Percentiles rank a stretch among this genome's conserved stretches.
phyloP scores from a whole-genome alignment of 2,113 vertebrate genomes.

The Carettochelys insculpta region DNA sequence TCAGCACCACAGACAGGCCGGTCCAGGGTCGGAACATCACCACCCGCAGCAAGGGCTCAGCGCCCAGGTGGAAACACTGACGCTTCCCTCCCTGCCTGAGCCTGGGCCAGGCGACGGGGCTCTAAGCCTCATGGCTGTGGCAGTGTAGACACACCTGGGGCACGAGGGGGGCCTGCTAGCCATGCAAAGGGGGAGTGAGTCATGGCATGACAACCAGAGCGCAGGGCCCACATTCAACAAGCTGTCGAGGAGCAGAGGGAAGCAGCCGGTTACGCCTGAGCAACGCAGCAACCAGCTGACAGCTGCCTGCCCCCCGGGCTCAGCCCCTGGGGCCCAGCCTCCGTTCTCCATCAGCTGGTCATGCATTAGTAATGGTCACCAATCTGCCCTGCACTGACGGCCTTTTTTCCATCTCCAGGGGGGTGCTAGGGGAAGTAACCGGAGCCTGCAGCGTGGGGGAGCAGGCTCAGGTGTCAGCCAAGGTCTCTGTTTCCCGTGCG shows the following conservation, averaged over 20 bases:
- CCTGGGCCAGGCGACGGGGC: neutral
- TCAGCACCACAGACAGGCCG: too few species aligned
- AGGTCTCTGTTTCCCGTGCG: neutral
- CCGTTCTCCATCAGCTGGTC: neutral
- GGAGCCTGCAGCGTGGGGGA: accelerated
- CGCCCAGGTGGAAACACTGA: neutral
- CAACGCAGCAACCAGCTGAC: neutral
- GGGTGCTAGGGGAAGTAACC: slow-evolving; percentile 33
- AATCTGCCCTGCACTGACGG: slow-evolving; percentile 61
- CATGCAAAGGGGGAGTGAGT: neutral
- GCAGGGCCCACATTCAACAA: neutral
- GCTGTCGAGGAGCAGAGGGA: neutral
- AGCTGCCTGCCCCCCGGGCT: neutral
- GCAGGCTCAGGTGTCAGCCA: slow-evolving; percentile 54
- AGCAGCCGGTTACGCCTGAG: neutral
- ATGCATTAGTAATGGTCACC: slow-evolving; percentile 81
- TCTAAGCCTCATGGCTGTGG: neutral
- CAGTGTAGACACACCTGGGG: neutral
- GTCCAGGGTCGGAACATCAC: neutral
- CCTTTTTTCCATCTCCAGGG: slow-evolving; percentile 70
- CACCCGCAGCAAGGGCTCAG: neutral
- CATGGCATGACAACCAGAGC: neutral
- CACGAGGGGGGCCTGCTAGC: neutral
- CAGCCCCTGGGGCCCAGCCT: neutral
- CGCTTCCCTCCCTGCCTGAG: neutral